Conservation (phyloP, 92 coral and sea anemone species). For the Epizoanthus illoricatus region DNA sequence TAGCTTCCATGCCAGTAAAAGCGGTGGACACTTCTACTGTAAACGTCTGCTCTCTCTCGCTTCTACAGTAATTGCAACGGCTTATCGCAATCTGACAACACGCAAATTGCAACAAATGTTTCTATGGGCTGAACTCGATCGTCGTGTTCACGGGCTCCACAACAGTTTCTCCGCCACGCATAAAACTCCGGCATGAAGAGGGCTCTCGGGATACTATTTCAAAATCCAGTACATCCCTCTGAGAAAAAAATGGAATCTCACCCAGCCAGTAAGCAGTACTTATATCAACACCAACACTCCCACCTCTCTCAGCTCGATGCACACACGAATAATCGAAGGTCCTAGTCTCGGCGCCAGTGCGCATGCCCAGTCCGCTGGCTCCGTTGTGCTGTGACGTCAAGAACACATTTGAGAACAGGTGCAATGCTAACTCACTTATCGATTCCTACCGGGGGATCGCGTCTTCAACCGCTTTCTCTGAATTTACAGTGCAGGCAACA, state of each 20-base stretch:
- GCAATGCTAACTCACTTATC: background rate
- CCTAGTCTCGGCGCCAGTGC: constrained; percentile 8
- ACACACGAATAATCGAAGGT: constrained; percentile 32
- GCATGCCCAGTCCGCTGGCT: constrained; percentile 30
- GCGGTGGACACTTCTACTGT: background rate
- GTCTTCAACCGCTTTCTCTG: background rate
- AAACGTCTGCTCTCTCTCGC: background rate
- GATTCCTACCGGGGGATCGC: background rate
- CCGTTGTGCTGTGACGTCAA: constrained; percentile 37
- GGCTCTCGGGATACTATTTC: background rate
- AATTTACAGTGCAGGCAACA: too few relatives aligned
- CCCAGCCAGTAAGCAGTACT: constrained; percentile 5
- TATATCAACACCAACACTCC: constrained; percentile 16
- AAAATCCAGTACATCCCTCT: constrained; percentile 18
- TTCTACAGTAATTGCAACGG: background rate
- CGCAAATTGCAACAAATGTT: constrained; percentile 24
- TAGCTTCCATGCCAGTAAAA: constrained; percentile 19
- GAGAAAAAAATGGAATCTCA: constrained; percentile 10
- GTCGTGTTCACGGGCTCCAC: background rate
- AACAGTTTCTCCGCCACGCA: background rate
- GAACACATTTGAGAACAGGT: constrained; percentile 23
- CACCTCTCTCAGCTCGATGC: constrained; percentile 21
- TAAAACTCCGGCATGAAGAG: constrained; percentile 11
- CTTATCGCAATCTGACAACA: background rate
- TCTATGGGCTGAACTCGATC: constrained; percentile 1